These are phyloP conservation scores for Cordilura impudica DNA, from an alignment of 2,888 invertebrate species.

Conservation along the genomic window DNA sequence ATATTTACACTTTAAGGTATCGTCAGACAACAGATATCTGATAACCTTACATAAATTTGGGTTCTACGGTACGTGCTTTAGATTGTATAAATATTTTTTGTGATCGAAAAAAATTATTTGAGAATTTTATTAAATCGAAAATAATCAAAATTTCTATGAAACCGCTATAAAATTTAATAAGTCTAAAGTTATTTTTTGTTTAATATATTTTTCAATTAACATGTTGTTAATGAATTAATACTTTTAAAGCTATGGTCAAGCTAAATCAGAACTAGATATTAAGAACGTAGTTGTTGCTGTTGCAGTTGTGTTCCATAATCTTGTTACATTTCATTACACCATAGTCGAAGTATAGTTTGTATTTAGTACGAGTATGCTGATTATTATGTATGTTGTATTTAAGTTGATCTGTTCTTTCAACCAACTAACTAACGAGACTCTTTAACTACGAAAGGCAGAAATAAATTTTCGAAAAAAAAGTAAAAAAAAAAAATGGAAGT, in stretches of 20 bases:
- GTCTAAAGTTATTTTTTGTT: no score
- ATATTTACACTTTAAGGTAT: no score
- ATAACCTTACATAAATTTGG: no score
- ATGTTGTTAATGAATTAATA: neutral
- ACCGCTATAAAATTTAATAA: no score
- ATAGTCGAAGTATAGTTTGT: constrained; percentile 23
- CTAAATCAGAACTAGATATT: no score
- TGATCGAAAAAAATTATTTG: no score
- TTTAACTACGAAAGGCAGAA: constrained; percentile 23
- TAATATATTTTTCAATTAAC: no score
- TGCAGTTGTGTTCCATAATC: constrained; percentile 18
- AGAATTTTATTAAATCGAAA: no score
- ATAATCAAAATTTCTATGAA: no score
- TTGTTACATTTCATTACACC: constrained; percentile 42
- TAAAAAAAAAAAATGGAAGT: constrained; percentile 17
- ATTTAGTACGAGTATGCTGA: constrained; percentile 36
- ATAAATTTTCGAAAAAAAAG: neutral
- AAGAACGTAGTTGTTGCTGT: neutral
- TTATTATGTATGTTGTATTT: constrained; percentile 44
- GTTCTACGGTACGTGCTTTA: no score
- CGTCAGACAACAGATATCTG: no score
- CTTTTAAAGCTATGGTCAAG: neutral
- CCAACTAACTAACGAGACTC: constrained; percentile 51
- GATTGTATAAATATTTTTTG: no score
- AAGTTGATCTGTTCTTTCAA: constrained; percentile 25